Base-by-base conservation (phyloP, 1,140 invertebrate species). In the Zaprionus africanus region DNA sequence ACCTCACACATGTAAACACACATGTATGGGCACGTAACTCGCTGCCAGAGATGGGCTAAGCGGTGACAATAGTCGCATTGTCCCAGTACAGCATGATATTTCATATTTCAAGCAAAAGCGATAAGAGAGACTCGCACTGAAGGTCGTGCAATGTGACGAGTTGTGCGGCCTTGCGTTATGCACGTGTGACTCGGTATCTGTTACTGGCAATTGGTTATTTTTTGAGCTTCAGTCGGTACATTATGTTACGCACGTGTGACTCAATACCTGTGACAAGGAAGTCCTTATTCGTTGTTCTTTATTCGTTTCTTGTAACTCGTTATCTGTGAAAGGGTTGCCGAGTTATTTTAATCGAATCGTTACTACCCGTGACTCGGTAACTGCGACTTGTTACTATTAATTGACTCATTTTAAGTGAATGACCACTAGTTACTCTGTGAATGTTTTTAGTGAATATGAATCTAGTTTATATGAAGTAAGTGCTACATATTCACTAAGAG, bases 11-110 rank as follows among this genome's bases (percentile, higher is more conserved):
- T 28, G 60, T 49, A 41, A 63, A 17, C 22, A 22, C 1, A 22
- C 22, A 22, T 31, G 53, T 31, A 56, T 13, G 31, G 7, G 15
- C 53, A 31, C 9, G 49, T 43, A 65, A 66, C 28, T 17, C 41
- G 0, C 24, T 31, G 49, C 4, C 63, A 41, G 60, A 46, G 74
- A 60, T 76, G 66, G 49, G 38, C 53, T 11, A 53, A 12, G 22
- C 22, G 12, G 31, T 24, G 41, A 61, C 15, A 60, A 13, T 2
- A 58, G 31, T 26, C 24, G 41, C 13, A 11, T 43, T 61, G 22
- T 31, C 19, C 19, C 34, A 15, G 5, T 46, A 46, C 26, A n/a
- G 53, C 53, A 24, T 38, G 26, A 64, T 49, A 46, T 43, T 43
- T 13, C 13, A 58, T 43, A 22, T 24, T 46, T 58, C 24, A 49